Percentiles rank a stretch among this genome's conserved stretches.
phyloP scores from a whole-genome alignment of 2,113 vertebrate genomes.

The Trogon surrucura region DNA sequence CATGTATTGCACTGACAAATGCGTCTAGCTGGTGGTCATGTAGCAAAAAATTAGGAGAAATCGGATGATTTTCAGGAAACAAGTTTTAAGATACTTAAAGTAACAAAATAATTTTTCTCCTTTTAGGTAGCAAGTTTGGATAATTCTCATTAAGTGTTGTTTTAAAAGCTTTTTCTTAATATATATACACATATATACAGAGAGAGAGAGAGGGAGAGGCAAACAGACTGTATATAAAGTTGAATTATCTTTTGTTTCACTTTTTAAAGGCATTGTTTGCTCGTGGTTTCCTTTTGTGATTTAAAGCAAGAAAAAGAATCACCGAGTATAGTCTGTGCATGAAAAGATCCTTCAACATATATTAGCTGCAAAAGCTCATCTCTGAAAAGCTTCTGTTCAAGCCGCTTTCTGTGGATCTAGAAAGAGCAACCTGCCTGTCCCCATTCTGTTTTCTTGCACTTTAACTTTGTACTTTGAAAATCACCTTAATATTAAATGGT shows the following conservation, averaged over 20 bases:
- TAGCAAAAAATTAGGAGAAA: not conserved
- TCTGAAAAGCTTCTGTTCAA: conserved; percentile 35
- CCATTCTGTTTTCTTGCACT: not conserved
- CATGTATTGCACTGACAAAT: not conserved
- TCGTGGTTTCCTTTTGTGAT: conserved; percentile 45
- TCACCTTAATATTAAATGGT: not conserved
- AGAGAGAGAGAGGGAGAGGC: not conserved
- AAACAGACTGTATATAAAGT: not conserved
- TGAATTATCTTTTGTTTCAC: conserved; percentile 52
- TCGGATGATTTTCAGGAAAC: not conserved
- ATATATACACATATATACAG: not conserved
- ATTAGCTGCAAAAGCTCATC: not conserved
- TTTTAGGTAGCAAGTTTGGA: not conserved
- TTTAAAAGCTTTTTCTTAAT: not conserved
- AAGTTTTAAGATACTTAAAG: not conserved
- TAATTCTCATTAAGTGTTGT: not conserved
- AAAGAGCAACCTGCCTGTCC: not conserved
- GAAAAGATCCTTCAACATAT: conserved; percentile 32
- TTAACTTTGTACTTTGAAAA: not conserved
- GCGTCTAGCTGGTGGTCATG: not conserved
- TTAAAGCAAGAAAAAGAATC: conserved; percentile 50
- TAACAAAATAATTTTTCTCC: not conserved
- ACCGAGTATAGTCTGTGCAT: not conserved
- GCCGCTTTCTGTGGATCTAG: not conserved
- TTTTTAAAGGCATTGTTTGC: conserved; percentile 43